Evolutionary conservation across 2,888 invertebrate species (phyloP).

Genomic region (Eledone cirrhosa): DNA sequence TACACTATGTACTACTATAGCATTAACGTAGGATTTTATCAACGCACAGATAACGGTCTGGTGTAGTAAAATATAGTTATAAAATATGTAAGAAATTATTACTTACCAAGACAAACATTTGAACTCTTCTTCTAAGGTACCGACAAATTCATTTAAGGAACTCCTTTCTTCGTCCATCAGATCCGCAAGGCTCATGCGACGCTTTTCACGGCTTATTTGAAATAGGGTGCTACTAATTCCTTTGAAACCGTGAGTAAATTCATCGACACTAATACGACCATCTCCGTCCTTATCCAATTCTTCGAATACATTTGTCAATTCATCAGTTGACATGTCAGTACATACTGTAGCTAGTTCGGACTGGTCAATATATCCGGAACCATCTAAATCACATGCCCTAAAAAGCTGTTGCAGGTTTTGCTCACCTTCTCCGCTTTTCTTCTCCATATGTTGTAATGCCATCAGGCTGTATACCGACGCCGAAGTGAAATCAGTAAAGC

Average conservation of each 20-base stretch:
- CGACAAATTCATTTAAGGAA: constrained; percentile 43
- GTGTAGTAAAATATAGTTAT: too few relatives aligned
- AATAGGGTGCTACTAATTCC: constrained; percentile 49
- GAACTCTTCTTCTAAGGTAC: constrained; percentile 56
- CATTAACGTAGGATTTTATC: too few relatives aligned
- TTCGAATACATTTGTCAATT: constrained; percentile 69
- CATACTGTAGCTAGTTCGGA: constrained; percentile 69
- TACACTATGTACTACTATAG: too few relatives aligned
- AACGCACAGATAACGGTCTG: too few relatives aligned
- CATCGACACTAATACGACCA: constrained; percentile 69
- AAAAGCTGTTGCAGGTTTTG: constrained; percentile 64
- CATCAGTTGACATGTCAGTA: constrained; percentile 67
- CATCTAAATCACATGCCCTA: constrained; percentile 68
- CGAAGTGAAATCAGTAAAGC: too few relatives aligned
- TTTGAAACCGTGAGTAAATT: constrained; percentile 70
- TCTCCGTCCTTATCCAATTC: constrained; percentile 71
- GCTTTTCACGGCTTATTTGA: constrained; percentile 44
- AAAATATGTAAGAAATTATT: too few relatives aligned
- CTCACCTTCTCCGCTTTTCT: constrained; percentile 15
- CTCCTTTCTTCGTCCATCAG: constrained; percentile 35
- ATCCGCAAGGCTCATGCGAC: constrained; percentile 44
- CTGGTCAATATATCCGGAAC: constrained; percentile 68
- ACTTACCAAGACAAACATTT: constrained; percentile 58
- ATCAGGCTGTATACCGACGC: neutral
- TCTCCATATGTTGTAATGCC: constrained; percentile 1